Evolutionary conservation across 2,113 vertebrate species (phyloP), one percentile per base, ranked within the genome.

Genomic region (Boleophthalmus pectinirostris): DNA sequence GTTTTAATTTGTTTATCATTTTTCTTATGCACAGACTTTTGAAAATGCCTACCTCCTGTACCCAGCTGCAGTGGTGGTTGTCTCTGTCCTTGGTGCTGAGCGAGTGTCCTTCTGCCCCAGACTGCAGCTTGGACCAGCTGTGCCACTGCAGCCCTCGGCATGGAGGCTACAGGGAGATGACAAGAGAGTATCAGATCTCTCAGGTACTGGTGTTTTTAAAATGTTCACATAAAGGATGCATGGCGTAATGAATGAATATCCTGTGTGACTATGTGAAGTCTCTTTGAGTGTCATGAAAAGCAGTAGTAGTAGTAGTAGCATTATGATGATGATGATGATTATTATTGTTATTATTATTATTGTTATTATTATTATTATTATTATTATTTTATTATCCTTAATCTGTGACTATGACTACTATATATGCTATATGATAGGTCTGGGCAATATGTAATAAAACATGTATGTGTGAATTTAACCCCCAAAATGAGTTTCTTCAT

Each of bases 1-100:
- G 68, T 69, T 53, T 70, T 51, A 66, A 64, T 66, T 74, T 61
- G 68, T 69, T 85, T 76, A 79, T 79, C 65, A 65, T 65, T 14
- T 61, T 14, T 33, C 46, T 75, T 47, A 35, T 11, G 71, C 21
- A 73, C 73, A 67, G 66, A 82, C 23, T 77, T 72, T 51, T 15
- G 15, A 82, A 61, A 16, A 29, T 38, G 64, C 4, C 69, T 89
- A 95, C 92, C 94, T 92, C 93, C 91, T 0, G 93, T 90, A 3
- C 93, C 91, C 68, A 94, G 92, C 87, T 89, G 60, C 93, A 91
- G 38, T 73, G 82, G 85, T 95, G 91, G 0, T 94, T 93, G 87
- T 94, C 89, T 43, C 90, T 85, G 71, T 95, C 94, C 82, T 93
- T 91, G 56, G 94, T 95, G 89, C 95, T 96, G 88, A 96, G 95